Conservation (phyloP, 2,113 vertebrate genomes). For the Notothenia rossii region DNA sequence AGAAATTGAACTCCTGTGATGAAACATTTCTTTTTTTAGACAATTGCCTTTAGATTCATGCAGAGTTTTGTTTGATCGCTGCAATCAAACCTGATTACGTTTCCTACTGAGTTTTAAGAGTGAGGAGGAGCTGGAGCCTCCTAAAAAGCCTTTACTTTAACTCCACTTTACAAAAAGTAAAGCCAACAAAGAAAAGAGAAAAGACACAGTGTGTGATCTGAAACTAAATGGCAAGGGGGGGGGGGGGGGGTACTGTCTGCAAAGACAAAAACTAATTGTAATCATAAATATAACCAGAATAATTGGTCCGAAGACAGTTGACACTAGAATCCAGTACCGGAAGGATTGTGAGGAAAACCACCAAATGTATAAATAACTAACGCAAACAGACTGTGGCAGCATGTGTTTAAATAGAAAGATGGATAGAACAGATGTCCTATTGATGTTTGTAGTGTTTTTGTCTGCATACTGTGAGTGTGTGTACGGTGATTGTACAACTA, state of each 20-base stretch:
- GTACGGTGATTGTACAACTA: neutral
- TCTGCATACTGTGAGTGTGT: neutral
- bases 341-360: neutral
- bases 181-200: neutral
- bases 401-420: neutral
- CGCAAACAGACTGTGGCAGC: neutral
- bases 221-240: neutral
- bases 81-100: slow-evolving; percentile 23
- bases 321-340: neutral
- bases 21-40: neutral
- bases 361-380: neutral
- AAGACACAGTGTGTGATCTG: neutral
- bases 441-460: neutral
- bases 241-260: neutral
- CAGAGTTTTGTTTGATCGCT: neutral
- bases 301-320: no score
- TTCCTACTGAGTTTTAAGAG: slow-evolving; percentile 34
- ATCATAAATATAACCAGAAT: neutral
- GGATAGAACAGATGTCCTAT: neutral
- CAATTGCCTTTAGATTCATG: neutral
- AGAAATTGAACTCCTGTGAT: neutral
- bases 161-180: slow-evolving; percentile 23
- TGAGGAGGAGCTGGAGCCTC: neutral
- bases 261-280: neutral
- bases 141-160: neutral